Evolutionary conservation across 2,888 invertebrate species (phyloP).

Genomic region (Yponomeuta sedellus): DNA sequence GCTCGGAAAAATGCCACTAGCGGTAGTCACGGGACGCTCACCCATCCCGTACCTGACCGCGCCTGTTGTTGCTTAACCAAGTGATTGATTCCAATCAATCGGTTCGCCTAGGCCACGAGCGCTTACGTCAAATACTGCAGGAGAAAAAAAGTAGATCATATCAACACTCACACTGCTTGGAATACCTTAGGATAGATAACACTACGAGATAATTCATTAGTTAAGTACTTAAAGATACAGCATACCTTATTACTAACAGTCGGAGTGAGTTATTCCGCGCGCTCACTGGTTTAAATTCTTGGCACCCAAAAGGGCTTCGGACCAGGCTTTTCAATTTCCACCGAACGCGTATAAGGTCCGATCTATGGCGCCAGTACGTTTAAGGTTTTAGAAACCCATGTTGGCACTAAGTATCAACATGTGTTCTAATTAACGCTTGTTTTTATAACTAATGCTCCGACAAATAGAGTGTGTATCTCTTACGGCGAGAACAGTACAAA

Average conservation of each 20-base stretch:
- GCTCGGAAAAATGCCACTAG: too few relatives aligned
- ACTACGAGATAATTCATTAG: constrained; percentile 7
- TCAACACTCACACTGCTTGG: neutral
- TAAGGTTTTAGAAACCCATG: constrained; percentile 18
- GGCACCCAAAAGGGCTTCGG: constrained; percentile 4
- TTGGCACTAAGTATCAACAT: constrained; percentile 35
- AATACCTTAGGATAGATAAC: neutral
- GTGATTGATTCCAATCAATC: too few relatives aligned
- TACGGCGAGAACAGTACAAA: too few relatives aligned
- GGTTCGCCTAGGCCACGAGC: too few relatives aligned
- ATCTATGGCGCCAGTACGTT: constrained; percentile 15
- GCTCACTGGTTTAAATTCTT: constrained; percentile 9
- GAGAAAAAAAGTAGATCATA: neutral
- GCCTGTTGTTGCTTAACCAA: too few relatives aligned
- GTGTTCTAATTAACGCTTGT: constrained; percentile 42
- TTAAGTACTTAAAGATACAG: constrained; percentile 2
- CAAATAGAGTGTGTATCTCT: neutral
- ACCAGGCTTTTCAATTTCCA: constrained; percentile 12
- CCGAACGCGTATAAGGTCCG: constrained; percentile 5
- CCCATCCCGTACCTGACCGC: too few relatives aligned
- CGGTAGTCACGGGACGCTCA: too few relatives aligned
- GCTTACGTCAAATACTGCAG: neutral
- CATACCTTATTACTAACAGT: constrained; percentile 13
- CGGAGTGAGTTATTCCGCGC: constrained; percentile 5
- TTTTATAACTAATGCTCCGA: neutral